These are phyloP conservation scores for Cybosia mesomella DNA, from an alignment of 2,888 invertebrate species.

Conservation along the genomic window DNA sequence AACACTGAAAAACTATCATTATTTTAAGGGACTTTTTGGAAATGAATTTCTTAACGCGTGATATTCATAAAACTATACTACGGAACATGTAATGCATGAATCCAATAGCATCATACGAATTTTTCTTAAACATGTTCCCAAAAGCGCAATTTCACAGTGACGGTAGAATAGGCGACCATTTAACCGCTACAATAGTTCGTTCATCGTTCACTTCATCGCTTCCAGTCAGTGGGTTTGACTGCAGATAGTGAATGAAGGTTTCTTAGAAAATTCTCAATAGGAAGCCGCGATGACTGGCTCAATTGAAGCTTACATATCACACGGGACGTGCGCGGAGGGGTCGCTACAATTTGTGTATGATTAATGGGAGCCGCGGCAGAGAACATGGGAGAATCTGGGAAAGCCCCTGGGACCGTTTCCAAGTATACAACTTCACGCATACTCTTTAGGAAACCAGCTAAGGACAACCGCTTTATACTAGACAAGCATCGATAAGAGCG, in stretches of 20 bases:
- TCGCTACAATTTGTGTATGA: slow-evolving; percentile 56
- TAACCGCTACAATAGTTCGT: slow-evolving; percentile 36
- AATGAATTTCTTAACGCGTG: no score
- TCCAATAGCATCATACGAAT: not conserved
- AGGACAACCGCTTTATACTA: not conserved
- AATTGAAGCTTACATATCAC: slow-evolving; percentile 70
- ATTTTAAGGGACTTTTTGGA: no score
- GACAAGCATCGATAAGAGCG: not conserved
- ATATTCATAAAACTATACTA: no score
- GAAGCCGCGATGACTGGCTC: slow-evolving; percentile 74
- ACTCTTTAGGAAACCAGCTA: slow-evolving; percentile 16
- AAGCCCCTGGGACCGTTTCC: slow-evolving; percentile 67
- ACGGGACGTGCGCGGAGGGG: slow-evolving; percentile 48
- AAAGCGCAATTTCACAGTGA: slow-evolving; percentile 35
- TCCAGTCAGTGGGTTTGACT: slow-evolving; percentile 44
- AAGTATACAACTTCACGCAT: slow-evolving; percentile 59
- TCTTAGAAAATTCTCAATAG: slow-evolving; percentile 58
- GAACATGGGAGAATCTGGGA: slow-evolving; percentile 36
- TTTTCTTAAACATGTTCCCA: slow-evolving; percentile 2
- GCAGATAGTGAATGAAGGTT: slow-evolving; percentile 53
- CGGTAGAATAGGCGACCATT: slow-evolving; percentile 25
- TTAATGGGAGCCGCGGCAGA: slow-evolving; percentile 41
- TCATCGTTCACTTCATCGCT: slow-evolving; percentile 57
- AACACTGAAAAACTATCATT: no score
- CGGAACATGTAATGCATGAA: not conserved